Evolutionary conservation across 2,113 vertebrate species (phyloP), one percentile per base, ranked within the genome.

Genomic region (Centrocercus urophasianus): DNA sequence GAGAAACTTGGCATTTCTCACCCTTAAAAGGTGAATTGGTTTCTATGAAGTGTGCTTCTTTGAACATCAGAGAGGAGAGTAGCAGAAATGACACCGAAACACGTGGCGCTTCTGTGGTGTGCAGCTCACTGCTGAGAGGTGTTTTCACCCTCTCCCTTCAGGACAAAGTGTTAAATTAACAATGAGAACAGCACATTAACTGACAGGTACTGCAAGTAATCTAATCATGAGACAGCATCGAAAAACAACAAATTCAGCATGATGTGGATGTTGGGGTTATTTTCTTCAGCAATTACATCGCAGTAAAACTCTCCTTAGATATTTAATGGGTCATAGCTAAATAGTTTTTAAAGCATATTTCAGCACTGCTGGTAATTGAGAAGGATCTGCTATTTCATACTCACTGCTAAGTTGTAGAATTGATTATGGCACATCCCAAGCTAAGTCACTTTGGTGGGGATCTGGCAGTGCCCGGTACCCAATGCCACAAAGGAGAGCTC

Each of bases 141-240:
- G 64, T 86, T 93, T 95, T 89, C 88, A 90, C 93, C 56, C 79
- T 90, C 65, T 88, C 65, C 73, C 66, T 74, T 87, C 61, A 86
- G 73, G 90, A 96, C 96, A 79, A 88, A 93, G 79, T 92, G 95
- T 95, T 96, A 95, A 94, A 83, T 91, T 95, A 96, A 83, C 70
- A 91, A 95, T 61, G 80, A 85, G 91, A 95, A 72, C 89, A 88
- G 63, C 73, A 86, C 91, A 88, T 94, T 92, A 87, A 73, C 75
- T 91, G 93, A 82, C 85, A 95, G 91, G 95, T 82, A 85, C 78
- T 54, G 79, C 59, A 94, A 75, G 86, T 75, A 93, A 93, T 70
- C 89, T 92, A 80, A 93, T 93, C 90, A 71, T 90, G 92, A 97
- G 90, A 93, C 61, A 94, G 43, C 78, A 89, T 81, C 82, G 74